A percentile compares a stretch with the other conserved stretches of the same genome.
Conservation (phyloP, 1,140 invertebrate genomes). For the Hyles vespertilio region DNA sequence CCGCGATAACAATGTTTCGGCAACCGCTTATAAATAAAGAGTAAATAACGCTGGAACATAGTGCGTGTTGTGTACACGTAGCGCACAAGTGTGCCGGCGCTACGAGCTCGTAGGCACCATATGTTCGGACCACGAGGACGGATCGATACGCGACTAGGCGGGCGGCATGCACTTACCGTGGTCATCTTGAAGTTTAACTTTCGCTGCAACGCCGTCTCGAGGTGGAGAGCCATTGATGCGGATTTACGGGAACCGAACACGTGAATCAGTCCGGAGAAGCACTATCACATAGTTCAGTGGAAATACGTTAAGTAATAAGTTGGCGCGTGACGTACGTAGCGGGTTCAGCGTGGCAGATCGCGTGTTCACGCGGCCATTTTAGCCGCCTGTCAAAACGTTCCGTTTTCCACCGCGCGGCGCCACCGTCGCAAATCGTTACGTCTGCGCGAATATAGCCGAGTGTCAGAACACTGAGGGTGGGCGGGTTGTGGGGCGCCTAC, state of each 20-base stretch:
- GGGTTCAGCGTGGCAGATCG: constrained; percentile 56
- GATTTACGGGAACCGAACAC: constrained; percentile 34
- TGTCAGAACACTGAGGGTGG: constrained; percentile 14
- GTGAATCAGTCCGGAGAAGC: constrained; percentile 34
- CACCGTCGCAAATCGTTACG: constrained; percentile 51
- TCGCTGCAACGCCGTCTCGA: constrained; percentile 70
- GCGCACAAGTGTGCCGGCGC: constrained; percentile 39
- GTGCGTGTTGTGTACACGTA: constrained; percentile 12
- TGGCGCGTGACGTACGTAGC: constrained; percentile 54
- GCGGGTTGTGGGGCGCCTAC: constrained; percentile 3
- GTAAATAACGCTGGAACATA: background rate
- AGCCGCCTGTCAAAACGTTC: constrained; percentile 64
- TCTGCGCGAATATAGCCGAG: constrained; percentile 58
- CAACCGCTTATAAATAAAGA: too few relatives aligned
- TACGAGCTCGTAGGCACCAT: constrained; percentile 61
- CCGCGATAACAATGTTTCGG: too few relatives aligned
- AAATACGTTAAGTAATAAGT: constrained; percentile 47
- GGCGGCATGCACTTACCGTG: constrained; percentile 70
- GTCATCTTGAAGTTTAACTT: constrained; percentile 73
- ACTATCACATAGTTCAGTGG: constrained; percentile 62
- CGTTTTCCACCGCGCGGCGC: constrained; percentile 49
- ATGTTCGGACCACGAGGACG: constrained; percentile 61
- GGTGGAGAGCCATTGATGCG: constrained; percentile 64
- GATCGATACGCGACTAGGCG: constrained; percentile 57
- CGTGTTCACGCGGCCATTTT: constrained; percentile 71